A percentile compares a stretch with the other conserved stretches of the same genome.
Evolutionary conservation across 2,888 invertebrate species (phyloP).

Genomic region (Thecophora atra): DNA sequence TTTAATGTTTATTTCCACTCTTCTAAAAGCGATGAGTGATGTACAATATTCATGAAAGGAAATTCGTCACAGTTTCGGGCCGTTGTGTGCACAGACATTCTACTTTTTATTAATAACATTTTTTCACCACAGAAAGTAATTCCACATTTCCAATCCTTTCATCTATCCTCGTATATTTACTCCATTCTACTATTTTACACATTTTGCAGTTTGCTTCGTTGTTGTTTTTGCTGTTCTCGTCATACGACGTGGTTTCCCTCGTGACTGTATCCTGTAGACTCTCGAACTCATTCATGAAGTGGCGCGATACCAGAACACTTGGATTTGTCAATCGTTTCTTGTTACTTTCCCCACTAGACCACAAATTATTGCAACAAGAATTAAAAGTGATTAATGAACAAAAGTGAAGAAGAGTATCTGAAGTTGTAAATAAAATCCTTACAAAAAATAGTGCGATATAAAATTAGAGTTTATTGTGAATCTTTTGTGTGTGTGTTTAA

Average conservation of each 20-base stretch:
- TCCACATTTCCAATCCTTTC: not conserved
- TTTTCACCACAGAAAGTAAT: not conserved
- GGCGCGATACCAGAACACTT: conserved; percentile 9
- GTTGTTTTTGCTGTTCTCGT: not conserved
- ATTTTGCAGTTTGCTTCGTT: not conserved
- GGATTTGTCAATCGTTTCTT: conserved; percentile 9
- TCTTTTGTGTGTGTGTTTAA: no score
- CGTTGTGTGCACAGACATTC: not conserved
- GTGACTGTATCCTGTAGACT: conserved; percentile 26
- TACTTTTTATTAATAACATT: not conserved
- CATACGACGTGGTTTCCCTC: not conserved
- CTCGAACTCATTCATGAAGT: conserved; percentile 28
- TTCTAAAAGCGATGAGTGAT: no score
- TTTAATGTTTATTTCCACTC: not conserved
- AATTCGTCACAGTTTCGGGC: no score
- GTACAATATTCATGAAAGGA: no score
- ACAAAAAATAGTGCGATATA: no score
- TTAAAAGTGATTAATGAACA: no score
- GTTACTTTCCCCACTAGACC: not conserved
- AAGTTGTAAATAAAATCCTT: no score
- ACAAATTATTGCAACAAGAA: no score
- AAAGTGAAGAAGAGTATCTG: no score
- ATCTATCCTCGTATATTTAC: not conserved
- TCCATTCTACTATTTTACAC: not conserved
- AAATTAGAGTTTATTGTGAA: no score